Evolutionary conservation across 2,888 invertebrate species (phyloP).

Genomic region (Pachycephus smyrnensis): DNA sequence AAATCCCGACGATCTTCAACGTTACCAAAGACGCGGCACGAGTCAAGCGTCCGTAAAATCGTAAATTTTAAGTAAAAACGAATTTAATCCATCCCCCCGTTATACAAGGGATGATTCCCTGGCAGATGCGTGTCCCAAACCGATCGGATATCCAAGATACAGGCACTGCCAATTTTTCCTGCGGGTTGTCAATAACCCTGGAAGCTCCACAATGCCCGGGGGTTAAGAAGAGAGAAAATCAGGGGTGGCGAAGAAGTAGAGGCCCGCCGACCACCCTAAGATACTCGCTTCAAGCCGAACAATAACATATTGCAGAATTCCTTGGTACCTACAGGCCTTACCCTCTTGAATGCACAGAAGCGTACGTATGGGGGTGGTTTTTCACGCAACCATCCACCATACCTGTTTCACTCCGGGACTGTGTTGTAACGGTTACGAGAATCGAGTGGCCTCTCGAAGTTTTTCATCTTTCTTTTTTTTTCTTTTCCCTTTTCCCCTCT

Average conservation of each 20-base stretch:
- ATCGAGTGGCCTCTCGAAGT: background rate
- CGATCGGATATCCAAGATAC: constrained; percentile 52
- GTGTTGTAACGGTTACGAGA: background rate
- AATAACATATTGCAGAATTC: constrained; percentile 58
- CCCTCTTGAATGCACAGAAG: constrained; percentile 2
- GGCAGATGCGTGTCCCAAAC: constrained; percentile 50
- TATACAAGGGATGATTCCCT: background rate
- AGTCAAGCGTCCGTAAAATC: too few species aligned
- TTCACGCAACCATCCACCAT: background rate
- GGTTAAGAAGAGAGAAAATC: constrained; percentile 31
- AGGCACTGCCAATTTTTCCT: constrained; percentile 57
- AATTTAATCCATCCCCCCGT: too few species aligned
- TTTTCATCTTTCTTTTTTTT: too few species aligned
- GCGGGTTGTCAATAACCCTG: constrained; percentile 59
- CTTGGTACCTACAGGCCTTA: constrained; percentile 22
- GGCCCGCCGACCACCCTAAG: constrained; percentile 33
- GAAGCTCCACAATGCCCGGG: constrained; percentile 52
- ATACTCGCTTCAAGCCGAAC: constrained; percentile 54
- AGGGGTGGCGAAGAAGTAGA: too few species aligned
- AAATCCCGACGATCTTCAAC: too few species aligned
- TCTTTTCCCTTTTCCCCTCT: too few species aligned
- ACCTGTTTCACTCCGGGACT: background rate
- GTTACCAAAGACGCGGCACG: too few species aligned
- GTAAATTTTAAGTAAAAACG: too few species aligned
- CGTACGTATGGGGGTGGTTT: background rate